These are phyloP conservation scores for Zaprionus davidi DNA, from an alignment of 1,140 invertebrate species.

Conservation along the genomic window DNA sequence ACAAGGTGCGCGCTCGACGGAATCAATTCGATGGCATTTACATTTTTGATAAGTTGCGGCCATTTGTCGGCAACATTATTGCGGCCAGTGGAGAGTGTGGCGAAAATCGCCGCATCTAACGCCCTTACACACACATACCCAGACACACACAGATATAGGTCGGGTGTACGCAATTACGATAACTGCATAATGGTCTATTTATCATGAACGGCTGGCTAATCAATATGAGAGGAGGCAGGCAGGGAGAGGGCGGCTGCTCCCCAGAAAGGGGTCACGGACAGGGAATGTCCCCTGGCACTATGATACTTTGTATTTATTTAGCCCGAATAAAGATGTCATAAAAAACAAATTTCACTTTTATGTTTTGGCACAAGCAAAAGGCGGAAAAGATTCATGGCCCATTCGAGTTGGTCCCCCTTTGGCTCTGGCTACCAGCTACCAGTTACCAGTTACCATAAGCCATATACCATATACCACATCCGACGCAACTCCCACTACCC, in stretches of 20 bases:
- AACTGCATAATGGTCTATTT: constrained; percentile 74
- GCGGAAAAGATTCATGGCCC: constrained; percentile 77
- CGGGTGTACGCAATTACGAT: constrained; percentile 60
- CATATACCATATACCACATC: constrained; percentile 9
- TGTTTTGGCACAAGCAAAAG: constrained; percentile 62
- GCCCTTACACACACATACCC: background rate
- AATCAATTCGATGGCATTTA: constrained; percentile 40
- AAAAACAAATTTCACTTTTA: constrained; percentile 82
- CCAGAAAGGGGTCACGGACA: constrained; percentile 9
- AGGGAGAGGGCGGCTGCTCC: background rate
- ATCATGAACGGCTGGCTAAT: constrained; percentile 75
- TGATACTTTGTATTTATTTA: constrained; percentile 81
- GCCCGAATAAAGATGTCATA: constrained; percentile 80
- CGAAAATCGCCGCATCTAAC: constrained; percentile 6
- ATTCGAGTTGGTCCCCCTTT: constrained; percentile 63
- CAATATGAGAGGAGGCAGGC: constrained; percentile 19
- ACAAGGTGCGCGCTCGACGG: background rate
- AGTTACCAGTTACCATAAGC: constrained; percentile 8
- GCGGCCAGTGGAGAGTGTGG: constrained; percentile 9
- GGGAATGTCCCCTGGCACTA: constrained; percentile 65
- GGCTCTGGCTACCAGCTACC: constrained; percentile 8
- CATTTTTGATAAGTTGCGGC: constrained; percentile 38
- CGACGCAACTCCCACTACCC: background rate
- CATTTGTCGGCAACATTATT: constrained; percentile 26
- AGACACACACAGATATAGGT: background rate